Conservation (phyloP, 2,113 vertebrate genomes). For the Dicaeum eximium region DNA sequence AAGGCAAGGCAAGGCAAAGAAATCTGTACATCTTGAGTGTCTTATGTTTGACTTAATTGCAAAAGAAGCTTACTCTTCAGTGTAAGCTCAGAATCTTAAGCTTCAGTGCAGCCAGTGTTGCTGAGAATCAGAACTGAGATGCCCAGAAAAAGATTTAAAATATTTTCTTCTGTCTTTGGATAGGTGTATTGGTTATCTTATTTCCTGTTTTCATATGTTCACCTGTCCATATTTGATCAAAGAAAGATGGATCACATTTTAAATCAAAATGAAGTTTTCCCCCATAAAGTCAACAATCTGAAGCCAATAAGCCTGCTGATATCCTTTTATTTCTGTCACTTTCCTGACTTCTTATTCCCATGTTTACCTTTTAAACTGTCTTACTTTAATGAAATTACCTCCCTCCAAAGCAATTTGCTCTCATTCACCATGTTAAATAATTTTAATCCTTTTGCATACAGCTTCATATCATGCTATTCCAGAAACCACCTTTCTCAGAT, state of each 20-base stretch:
- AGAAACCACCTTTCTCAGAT: background rate
- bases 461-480: background rate
- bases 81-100: background rate
- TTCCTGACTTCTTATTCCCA: background rate
- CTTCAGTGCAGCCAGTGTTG: background rate
- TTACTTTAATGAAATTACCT: background rate
- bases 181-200: background rate
- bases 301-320: background rate
- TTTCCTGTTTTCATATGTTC: background rate
- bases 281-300: background rate
- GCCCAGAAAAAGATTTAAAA: background rate
- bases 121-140: background rate
- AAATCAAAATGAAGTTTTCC: background rate
- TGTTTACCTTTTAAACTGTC: background rate
- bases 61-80: background rate
- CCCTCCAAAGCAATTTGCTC: background rate
- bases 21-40: background rate
- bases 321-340: background rate
- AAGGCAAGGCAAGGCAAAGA: background rate
- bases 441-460: background rate
- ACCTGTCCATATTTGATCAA: background rate
- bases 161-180: background rate
- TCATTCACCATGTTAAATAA: background rate
- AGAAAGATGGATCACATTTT: background rate
- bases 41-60: background rate